These are phyloP conservation scores for Euglossa dilemma DNA, from an alignment of 1,140 invertebrate genomes.

Conservation along the genomic window DNA sequence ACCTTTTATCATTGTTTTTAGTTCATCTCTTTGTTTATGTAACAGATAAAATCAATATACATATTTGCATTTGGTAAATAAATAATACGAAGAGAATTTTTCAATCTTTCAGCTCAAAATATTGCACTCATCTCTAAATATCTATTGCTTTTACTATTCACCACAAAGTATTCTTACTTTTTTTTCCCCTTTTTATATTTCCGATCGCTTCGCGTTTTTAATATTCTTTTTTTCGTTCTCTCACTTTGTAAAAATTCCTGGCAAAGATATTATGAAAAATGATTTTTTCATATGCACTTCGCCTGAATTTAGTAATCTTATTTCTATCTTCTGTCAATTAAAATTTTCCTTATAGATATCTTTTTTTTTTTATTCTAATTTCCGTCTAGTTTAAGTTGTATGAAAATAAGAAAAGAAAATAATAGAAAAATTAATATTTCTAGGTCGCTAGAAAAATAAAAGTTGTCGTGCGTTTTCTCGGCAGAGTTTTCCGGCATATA, in stretches of 20 bases:
- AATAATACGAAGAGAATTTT: not conserved
- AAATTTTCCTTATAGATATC: too few species aligned
- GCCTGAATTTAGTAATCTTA: not conserved
- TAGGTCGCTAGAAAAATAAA: not conserved
- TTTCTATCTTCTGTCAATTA: too few species aligned
- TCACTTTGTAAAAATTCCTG: not conserved
- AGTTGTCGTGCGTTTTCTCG: not conserved
- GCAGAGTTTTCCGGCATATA: slow-evolving; percentile 25
- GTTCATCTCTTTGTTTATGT: not conserved
- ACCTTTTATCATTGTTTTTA: too few species aligned
- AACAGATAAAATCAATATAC: too few species aligned
- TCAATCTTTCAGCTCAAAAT: not conserved
- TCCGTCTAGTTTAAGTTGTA: too few species aligned
- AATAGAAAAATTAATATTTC: not conserved
- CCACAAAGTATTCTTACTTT: not conserved
- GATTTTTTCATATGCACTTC: too few species aligned
- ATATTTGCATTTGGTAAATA: not conserved
- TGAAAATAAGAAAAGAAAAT: too few species aligned
- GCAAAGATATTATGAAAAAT: not conserved
- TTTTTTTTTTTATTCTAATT: too few species aligned
- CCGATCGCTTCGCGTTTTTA: not conserved
- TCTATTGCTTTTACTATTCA: too few species aligned
- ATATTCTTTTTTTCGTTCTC: not conserved
- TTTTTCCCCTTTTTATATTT: not conserved
- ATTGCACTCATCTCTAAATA: not conserved